phyloP scores from a whole-genome alignment of 2,797 vertebrate genomes.

The Sebastes glaucus region DNA sequence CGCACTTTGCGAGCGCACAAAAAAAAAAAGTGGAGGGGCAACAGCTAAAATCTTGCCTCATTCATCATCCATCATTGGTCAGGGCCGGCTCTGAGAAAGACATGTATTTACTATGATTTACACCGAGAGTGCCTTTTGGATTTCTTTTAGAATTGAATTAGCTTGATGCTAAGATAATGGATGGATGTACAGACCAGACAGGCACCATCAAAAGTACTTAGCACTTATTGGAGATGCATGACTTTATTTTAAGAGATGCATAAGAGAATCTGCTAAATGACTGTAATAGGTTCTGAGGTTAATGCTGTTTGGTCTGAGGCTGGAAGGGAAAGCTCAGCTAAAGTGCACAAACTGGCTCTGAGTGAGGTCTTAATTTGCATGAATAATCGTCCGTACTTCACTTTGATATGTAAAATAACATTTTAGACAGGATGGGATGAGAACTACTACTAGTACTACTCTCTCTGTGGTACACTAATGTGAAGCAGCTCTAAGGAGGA shows the following conservation, averaged over 20 bases:
- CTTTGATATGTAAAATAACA: neutral
- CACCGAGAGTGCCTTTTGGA: neutral
- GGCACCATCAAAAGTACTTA: neutral
- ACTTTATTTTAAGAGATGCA: neutral
- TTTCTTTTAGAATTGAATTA: neutral
- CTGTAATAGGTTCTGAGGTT: slow-evolving; percentile 18
- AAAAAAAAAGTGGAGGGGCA: no score
- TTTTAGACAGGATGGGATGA: neutral
- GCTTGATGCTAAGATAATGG: neutral
- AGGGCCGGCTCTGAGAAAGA: neutral
- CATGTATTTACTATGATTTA: neutral
- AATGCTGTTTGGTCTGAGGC: neutral
- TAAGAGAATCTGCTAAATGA: neutral
- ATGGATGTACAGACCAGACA: neutral
- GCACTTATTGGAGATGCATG: slow-evolving; percentile 1
- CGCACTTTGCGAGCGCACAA: no score
- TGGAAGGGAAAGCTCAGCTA: slow-evolving; percentile 1
- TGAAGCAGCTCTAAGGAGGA: neutral
- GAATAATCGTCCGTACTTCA: neutral
- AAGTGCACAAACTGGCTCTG: neutral
- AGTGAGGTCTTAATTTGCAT: slow-evolving; percentile 7
- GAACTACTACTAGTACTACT: neutral
- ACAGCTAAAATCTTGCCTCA: no score
- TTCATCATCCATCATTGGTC: no score
- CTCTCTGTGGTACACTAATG: neutral